Evolutionary conservation across 2,888 invertebrate species (phyloP).

Genomic region (Exocentrus adspersus): DNA sequence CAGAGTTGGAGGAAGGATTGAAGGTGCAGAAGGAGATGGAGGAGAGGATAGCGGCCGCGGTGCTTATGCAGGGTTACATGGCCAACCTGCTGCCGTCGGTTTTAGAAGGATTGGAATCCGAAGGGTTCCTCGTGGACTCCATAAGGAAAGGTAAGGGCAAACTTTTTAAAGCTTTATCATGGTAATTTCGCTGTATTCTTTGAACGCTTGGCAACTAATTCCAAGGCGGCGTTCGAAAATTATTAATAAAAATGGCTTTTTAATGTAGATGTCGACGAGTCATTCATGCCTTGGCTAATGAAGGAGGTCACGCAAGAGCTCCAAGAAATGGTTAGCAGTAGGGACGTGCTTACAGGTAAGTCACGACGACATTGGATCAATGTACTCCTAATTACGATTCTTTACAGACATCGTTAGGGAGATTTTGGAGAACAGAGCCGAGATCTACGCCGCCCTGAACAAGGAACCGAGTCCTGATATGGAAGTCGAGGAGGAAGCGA

Average conservation of each 20-base stretch:
- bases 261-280: conserved; percentile 76
- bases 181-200: neutral
- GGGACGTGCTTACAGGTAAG: conserved; percentile 80
- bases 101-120: conserved; percentile 80
- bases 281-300: conserved; percentile 89
- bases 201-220: too few species aligned
- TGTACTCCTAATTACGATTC: neutral
- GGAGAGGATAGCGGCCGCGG: conserved; percentile 79
- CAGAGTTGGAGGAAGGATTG: conserved; percentile 73
- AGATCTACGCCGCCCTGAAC: conserved; percentile 67
- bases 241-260: conserved; percentile 41
- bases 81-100: conserved; percentile 87
- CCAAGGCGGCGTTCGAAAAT: neutral
- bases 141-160: conserved; percentile 70
- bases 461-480: conserved; percentile 51
- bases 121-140: conserved; percentile 74
- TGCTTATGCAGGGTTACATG: conserved; percentile 86
- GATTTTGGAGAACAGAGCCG: conserved; percentile 79
- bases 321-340: conserved; percentile 81
- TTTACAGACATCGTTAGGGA: conserved; percentile 77
- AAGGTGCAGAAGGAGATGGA: conserved; percentile 78
- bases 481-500: conserved; percentile 53
- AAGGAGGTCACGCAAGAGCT: conserved; percentile 83
- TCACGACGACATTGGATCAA: too few species aligned
- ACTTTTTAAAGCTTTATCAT: too few species aligned